Base-by-base conservation (phyloP, 2,797 vertebrate genomes). In the Hemibagrus guttatus region DNA sequence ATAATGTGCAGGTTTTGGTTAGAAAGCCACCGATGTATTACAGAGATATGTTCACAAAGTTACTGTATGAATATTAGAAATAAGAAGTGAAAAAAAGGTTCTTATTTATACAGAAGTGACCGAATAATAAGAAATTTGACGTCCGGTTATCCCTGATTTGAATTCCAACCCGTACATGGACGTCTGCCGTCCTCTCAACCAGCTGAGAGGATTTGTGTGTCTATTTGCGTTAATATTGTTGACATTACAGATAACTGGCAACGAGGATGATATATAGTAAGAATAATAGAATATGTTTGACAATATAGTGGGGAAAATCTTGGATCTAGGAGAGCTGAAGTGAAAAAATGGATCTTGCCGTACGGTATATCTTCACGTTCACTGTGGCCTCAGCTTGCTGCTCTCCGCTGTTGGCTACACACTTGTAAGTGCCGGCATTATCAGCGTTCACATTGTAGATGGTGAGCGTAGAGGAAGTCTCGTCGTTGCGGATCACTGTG, bases 361-460 rank as follows among this genome's bases (percentile, higher is more conserved):
- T 96, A 99, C 98, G 98, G 92, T 97, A 99, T 88, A 99, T 98
- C 92, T 98, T 98, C 90, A 99, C 97, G 4, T 97, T 98, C 93
- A 99, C 96, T 0, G 98, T 98, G 90, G 98, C 95, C 93, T 99
- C 97, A 0, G 93, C 96, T 86, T 97, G 96, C 9, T 94, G 95
- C 90, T 97, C 97, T 23, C 96, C 96, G 0, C 85, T 93, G 49
- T 95, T 95, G 88, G 97, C 97, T 58, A 98, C 95, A 12, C 98
- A 99, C 93, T 97, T 99, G 92, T 99, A 99, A 28, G 97, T 97
- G 88, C 98, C 98, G 0, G 96, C 98, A 0, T 97, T 96, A 0
- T 98, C 97, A 0, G 96, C 96, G 86, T 96, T 95, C 59, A 97
- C 97, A 0, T 97, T 97, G 93, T 99, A 99, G 93, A 99, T 96